Conservation (phyloP, 2,113 vertebrate species). For the Etheostoma cragini region DNA sequence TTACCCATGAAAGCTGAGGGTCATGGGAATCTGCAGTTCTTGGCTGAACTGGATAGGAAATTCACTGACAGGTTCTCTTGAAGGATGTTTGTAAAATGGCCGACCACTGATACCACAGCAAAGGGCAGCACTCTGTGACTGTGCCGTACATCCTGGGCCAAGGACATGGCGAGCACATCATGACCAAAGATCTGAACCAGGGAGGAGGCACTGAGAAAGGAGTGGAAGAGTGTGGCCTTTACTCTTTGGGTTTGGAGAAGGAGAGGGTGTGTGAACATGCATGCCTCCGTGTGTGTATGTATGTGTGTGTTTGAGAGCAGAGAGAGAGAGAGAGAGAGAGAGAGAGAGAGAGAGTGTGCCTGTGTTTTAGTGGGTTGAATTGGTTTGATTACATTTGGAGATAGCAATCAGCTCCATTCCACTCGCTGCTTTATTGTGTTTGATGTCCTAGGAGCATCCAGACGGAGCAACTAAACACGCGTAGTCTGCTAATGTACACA, state of each 20-base stretch:
- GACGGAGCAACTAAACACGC: slow-evolving; percentile 62
- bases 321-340: slow-evolving; percentile 29
- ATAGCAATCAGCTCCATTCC: slow-evolving; percentile 75
- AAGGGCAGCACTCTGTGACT: slow-evolving; percentile 68
- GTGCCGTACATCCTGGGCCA: slow-evolving; percentile 62
- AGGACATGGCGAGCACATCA: slow-evolving; percentile 72
- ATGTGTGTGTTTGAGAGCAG: slow-evolving; percentile 16
- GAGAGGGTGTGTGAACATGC: slow-evolving; percentile 34
- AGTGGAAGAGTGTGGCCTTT: slow-evolving; percentile 65
- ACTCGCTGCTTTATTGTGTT: slow-evolving; percentile 73
- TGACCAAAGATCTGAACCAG: slow-evolving; percentile 72
- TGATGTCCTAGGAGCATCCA: slow-evolving; percentile 77
- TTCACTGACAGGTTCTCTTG: slow-evolving; percentile 72
- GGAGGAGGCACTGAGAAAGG: slow-evolving; percentile 57
- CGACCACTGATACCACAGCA: slow-evolving; percentile 78
- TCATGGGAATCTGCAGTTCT: slow-evolving; percentile 80
- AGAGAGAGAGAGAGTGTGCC: slow-evolving; percentile 40
- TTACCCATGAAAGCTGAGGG: slow-evolving; percentile 69
- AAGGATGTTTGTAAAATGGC: slow-evolving; percentile 78
- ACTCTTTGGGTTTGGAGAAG: slow-evolving; percentile 54
- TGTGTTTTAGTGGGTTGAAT: slow-evolving; percentile 66
- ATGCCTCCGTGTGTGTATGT: slow-evolving; percentile 29
- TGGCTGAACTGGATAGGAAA: slow-evolving; percentile 73
- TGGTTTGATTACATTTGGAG: slow-evolving; percentile 78
- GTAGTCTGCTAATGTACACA: slow-evolving; percentile 33